Percentiles rank a stretch among this genome's conserved stretches.
These are phyloP conservation scores for Carcharodon carcharias DNA, from an alignment of 2,797 vertebrate species.

Conservation along the genomic window DNA sequence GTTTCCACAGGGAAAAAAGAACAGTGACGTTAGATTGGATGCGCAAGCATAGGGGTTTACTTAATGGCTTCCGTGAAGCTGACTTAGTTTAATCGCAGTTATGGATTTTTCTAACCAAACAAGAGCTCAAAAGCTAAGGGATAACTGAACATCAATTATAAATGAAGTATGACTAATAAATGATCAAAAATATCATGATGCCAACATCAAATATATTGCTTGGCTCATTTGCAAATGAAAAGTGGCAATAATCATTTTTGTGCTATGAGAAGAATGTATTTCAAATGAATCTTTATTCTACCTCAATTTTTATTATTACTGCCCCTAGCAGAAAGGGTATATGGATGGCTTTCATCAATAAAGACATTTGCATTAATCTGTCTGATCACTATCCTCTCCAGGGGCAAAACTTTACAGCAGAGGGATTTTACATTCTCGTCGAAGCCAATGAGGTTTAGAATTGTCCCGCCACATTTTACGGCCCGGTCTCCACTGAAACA, in stretches of 20 bases:
- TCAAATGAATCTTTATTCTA: background rate
- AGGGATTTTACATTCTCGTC: no score
- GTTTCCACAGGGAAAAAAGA: background rate
- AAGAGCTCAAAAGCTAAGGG: background rate
- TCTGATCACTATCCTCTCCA: no score
- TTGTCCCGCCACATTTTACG: no score
- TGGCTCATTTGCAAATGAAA: background rate
- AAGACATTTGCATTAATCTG: background rate
- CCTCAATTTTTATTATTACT: background rate
- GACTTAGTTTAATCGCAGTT: background rate
- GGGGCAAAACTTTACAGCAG: no score
- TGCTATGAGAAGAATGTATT: background rate
- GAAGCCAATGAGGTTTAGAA: no score
- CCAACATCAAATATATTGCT: background rate
- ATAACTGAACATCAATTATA: constrained; percentile 7
- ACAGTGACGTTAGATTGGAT: background rate
- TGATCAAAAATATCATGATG: background rate
- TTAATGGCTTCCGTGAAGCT: background rate
- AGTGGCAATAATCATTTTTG: background rate
- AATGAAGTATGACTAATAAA: background rate
- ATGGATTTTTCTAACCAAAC: constrained; percentile 5
- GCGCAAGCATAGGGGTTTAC: background rate
- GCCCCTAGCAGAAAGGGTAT: background rate
- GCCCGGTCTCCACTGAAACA: no score
- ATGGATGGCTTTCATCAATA: background rate